Evolutionary conservation across 2,113 vertebrate genomes (phyloP).

Genomic region (Stigmatopora nigra): DNA sequence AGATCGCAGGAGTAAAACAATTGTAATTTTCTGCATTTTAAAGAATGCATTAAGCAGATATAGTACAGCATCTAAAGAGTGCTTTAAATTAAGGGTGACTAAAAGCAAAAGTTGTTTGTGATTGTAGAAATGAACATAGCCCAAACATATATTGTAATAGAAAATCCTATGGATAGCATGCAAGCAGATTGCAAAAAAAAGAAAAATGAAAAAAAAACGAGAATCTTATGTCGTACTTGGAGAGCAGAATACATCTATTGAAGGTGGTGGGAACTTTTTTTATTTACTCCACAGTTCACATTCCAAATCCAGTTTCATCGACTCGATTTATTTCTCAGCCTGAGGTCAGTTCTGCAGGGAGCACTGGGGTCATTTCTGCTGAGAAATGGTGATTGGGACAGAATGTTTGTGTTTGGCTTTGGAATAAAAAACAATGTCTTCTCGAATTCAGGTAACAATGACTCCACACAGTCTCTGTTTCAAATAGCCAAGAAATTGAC

Average conservation of each 20-base stretch:
- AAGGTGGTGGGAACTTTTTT: slow-evolving; percentile 27
- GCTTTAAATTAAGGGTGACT: no score
- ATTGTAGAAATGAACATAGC: no score
- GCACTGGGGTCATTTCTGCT: slow-evolving; percentile 21
- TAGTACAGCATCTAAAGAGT: not conserved
- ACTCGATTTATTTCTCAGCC: slow-evolving; percentile 20
- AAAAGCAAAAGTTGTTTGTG: no score
- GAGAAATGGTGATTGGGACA: slow-evolving; percentile 9
- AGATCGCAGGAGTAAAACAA: not conserved
- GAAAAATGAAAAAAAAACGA: no score
- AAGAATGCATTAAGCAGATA: not conserved
- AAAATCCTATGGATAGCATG: no score
- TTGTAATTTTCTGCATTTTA: not conserved
- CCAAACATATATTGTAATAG: no score
- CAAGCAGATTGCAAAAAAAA: no score
- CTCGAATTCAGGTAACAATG: not conserved
- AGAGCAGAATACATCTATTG: slow-evolving; percentile 1
- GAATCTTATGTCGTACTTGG: slow-evolving; percentile 4
- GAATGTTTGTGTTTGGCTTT: slow-evolving; percentile 25
- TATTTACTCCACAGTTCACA: not conserved
- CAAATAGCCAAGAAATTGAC: no score
- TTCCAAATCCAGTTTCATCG: slow-evolving; percentile 14
- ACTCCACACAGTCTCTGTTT: not conserved
- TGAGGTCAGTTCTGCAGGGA: slow-evolving; percentile 36
- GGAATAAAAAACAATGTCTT: slow-evolving; percentile 27